Conservation (phyloP, 30 jellyfish, hydroid and myxozoan species). For the Hydractinia symbiolongicarpus region DNA sequence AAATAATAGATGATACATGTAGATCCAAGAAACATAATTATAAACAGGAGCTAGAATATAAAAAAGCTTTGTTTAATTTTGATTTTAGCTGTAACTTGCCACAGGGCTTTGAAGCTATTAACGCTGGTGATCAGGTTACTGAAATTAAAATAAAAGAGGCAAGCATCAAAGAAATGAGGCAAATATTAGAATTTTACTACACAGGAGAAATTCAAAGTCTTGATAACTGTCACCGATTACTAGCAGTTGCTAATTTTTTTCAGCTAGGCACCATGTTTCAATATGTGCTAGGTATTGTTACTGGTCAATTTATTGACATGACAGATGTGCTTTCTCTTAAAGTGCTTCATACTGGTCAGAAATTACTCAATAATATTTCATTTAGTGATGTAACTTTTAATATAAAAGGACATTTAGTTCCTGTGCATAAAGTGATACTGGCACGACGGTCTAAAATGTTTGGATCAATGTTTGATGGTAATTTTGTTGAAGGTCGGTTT, state of each 20-base stretch:
- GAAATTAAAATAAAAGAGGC: slow-evolving; percentile 36
- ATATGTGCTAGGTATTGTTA: slow-evolving; percentile 30
- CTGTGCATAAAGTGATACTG: too few species aligned
- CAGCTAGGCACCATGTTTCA: slow-evolving; percentile 42
- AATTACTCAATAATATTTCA: too few species aligned
- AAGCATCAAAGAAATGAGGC: slow-evolving; percentile 23
- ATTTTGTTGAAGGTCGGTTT: too few species aligned
- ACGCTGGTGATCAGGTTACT: slow-evolving; percentile 30
- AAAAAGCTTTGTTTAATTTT: slow-evolving; percentile 57
- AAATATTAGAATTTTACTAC: slow-evolving; percentile 52
- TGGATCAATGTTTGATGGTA: too few species aligned
- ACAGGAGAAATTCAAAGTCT: slow-evolving; percentile 51
- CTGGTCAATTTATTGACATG: not conserved
- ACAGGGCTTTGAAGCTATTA: slow-evolving; percentile 49
- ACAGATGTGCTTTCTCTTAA: too few species aligned
- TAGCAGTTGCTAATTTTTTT: slow-evolving; percentile 37
- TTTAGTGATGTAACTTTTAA: too few species aligned
- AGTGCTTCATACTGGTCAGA: too few species aligned
- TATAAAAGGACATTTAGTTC: too few species aligned
- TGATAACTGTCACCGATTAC: slow-evolving; percentile 12
- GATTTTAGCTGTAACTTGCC: slow-evolving; percentile 34
- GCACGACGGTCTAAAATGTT: too few species aligned
- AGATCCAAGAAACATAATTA: not conserved
- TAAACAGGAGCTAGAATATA: slow-evolving; percentile 19
- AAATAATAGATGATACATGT: not conserved